Evolutionary conservation across 2,797 vertebrate species (phyloP).

Genomic region (Pseudomugil gertrudae): DNA sequence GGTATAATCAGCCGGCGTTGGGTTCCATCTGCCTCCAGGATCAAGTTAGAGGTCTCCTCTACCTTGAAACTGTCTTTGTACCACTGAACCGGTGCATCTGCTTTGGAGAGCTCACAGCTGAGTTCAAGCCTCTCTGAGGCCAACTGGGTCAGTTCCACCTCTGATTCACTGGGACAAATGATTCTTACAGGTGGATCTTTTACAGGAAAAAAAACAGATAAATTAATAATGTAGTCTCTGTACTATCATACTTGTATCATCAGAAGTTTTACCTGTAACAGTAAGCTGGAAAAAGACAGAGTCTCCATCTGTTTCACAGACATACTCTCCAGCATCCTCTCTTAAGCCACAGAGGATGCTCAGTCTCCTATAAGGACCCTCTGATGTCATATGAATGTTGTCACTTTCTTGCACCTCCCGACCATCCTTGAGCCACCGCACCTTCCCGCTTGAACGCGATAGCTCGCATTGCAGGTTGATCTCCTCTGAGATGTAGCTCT

Average conservation of each 20-base stretch:
- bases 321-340: slow-evolving; percentile 87
- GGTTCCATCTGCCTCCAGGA: slow-evolving; percentile 82
- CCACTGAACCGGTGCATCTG: slow-evolving; percentile 81
- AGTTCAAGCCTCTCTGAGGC: slow-evolving; percentile 83
- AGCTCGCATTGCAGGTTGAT: slow-evolving; percentile 88
- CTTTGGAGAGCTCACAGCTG: slow-evolving; percentile 86
- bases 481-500: slow-evolving; percentile 76
- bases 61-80: slow-evolving; percentile 91
- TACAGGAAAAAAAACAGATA: neutral
- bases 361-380: slow-evolving; percentile 82
- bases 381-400: slow-evolving; percentile 74
- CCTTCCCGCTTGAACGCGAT: slow-evolving; percentile 78
- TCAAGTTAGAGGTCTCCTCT: slow-evolving; percentile 80
- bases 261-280: slow-evolving; percentile 80
- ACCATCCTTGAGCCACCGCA: slow-evolving; percentile 90
- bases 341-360: slow-evolving; percentile 74
- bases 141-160: slow-evolving; percentile 81
- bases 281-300: slow-evolving; percentile 89
- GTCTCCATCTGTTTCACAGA: slow-evolving; percentile 89
- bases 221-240: neutral
- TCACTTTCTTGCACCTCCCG: slow-evolving; percentile 77
- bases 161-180: slow-evolving; percentile 82
- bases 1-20: slow-evolving; percentile 83
- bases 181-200: slow-evolving; percentile 87
- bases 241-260: neutral